Base-by-base conservation (phyloP, 2,888 invertebrate genomes). In the Aromia moschata region DNA sequence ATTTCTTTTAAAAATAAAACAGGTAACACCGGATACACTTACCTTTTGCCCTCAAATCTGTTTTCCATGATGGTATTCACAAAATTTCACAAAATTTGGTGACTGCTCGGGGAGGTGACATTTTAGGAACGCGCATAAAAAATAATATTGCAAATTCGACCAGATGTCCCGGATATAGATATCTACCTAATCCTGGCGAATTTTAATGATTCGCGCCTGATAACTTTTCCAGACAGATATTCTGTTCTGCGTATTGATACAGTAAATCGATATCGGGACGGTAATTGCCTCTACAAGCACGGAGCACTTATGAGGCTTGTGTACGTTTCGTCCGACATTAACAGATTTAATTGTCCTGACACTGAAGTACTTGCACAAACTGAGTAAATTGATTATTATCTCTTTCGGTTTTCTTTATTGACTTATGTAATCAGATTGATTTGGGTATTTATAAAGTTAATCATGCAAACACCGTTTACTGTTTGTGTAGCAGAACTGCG, bases 121-220 rank as follows among this genome's bases (percentile, higher is more conserved):
- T 52, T 52, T 16, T 41, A 16, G 12, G 17, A n/a, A 31, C 41
- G 12, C 31, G 41, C 38, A 52, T 25, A 37, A 9, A 52, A 52
- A 37, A 30, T 9, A 41, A 52, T 41, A 52, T 40, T 52, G 41
- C 52, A 41, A 41, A 52, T 52, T 52, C 11, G 11, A 12, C 52
- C 52, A 52, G 40, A 52, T 52, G 52, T 52, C 31, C 30, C 11
- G 41, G 52, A 40, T 52, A 52, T 52, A 52, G 41, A 52, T 52
- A 52, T 52, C 52, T 17, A 31, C 10, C 16, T 52, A 52, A 52
- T 52, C 52, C 52, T 17, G 17, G 40, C 30, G 7, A 41, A 41
- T 52, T 49, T 52, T 52, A 17, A 16, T 52, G 31, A 52, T 52
- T 52, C 14, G 14, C 12, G 31, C 9, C 31, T 52, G 52, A 52